Evolutionary conservation across 2,888 invertebrate species (phyloP), one percentile per base, ranked within the genome.

Genomic region (Drosophila nigritarsus): DNA sequence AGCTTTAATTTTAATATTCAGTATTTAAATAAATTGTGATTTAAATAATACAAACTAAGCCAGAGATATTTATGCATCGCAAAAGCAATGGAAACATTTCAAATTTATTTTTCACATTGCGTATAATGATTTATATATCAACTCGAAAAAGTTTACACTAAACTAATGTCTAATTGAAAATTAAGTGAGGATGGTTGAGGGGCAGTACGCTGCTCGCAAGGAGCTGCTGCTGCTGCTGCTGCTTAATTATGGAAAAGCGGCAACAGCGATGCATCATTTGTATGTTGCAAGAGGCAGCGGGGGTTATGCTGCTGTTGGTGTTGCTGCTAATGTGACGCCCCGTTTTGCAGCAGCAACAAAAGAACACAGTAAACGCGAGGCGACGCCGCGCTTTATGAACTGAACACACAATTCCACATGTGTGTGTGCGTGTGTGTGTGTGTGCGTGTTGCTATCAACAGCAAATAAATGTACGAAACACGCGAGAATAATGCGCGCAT

Each of bases 401-500:
- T 64, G 38, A 48, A 24, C 71, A 38, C 75, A 63, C 42, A 61
- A 64, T 15, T 4, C 24, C 38, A 11, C 13, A 5, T 27, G n/a
- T 18, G 34, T 20, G 15, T 32, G 61, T 18, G 38, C 27, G 30
- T 32, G 15, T 42, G 53, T 30, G 34, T 63, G 49, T 34, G 51
- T 63, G 63, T 75, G 54, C 38, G 53, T 64, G 76, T 42, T 72
- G 73, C 59, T 65, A 72, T 72, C 69, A 67, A 68, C 65, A 67
- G 63, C 56, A 78, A 74, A 83, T 78, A 79, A 80, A 77, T 78
- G 78, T 70, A 70, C 60, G 54, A 70, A 77, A 72, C 91, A 83
- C 90, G 84, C 84, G 78, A 91, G 75, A 73, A 77, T 89, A 84
- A 91, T 81, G 75, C 78, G 80, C 84, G 86, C 87, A 90, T 90